Conservation (phyloP, 2,797 vertebrate species). For the Scolopax bukidnonensis region DNA sequence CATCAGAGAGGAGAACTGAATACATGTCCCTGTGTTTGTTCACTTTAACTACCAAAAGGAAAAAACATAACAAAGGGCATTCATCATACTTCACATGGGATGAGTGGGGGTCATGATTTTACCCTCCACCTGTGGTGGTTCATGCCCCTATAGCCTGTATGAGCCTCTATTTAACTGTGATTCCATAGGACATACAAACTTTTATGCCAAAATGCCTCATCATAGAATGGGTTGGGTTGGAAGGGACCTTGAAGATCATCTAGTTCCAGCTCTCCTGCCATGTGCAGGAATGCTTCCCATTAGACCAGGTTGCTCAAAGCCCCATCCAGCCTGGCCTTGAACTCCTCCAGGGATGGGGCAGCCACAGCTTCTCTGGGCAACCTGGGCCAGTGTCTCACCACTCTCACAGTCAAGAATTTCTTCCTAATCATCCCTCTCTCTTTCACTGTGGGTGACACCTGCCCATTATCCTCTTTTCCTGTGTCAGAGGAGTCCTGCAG, state of each 20-base stretch:
- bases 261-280: background rate
- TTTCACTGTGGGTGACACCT: rapidly evolving
- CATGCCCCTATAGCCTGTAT: rapidly evolving
- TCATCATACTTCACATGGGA: rapidly evolving
- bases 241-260: background rate
- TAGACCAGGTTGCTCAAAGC: background rate
- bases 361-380: too few species aligned
- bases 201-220: background rate
- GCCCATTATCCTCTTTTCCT: too few species aligned
- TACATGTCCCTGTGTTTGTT: rapidly evolving
- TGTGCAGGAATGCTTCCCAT: background rate
- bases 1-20: background rate
- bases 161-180: background rate
- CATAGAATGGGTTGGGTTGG: background rate
- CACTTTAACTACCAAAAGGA: too few species aligned
- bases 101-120: background rate
- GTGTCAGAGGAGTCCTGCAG: too few species aligned
- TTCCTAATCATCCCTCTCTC: background rate
- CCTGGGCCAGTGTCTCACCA: background rate
- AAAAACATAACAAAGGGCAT: rapidly evolving
- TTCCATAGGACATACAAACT: rapidly evolving
- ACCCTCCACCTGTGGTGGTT: rapidly evolving
- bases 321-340: background rate
- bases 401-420: background rate
- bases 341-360: background rate